A percentile compares a stretch with the other conserved stretches of the same genome.
These are phyloP conservation scores for Anthrax anthrax DNA, from an alignment of 2,888 invertebrate genomes.

Conservation along the genomic window DNA sequence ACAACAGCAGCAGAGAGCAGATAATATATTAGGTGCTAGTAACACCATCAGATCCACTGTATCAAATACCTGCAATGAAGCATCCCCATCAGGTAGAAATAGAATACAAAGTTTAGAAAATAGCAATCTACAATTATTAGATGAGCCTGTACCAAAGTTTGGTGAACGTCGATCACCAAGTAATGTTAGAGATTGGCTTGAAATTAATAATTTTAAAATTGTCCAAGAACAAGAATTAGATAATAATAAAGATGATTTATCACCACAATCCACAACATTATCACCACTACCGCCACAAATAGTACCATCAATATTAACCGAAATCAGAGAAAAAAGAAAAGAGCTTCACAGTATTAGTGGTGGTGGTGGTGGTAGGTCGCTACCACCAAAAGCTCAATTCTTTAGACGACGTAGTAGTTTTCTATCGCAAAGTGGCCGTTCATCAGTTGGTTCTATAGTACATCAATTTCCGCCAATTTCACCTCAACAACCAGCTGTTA, in stretches of 20 bases:
- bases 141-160: slow-evolving; percentile 21
- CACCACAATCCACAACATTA: not conserved
- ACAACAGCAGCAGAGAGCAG: not conserved
- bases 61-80: slow-evolving; percentile 8
- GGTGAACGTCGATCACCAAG: slow-evolving; percentile 31
- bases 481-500: slow-evolving; percentile 3
- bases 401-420: slow-evolving; percentile 27
- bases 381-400: slow-evolving; percentile 14
- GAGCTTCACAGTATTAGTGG: not conserved
- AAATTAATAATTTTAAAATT: slow-evolving; percentile 18
- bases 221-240: not conserved
- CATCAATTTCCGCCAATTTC: slow-evolving; percentile 25
- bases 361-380: not conserved
- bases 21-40: not conserved
- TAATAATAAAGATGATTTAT: not conserved
- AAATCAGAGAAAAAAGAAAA: not conserved
- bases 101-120: not conserved
- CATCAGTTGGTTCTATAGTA: slow-evolving; percentile 28
- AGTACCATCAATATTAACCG: not conserved
- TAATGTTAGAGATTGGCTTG: slow-evolving; percentile 33
- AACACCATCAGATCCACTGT: not conserved
- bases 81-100: slow-evolving; percentile 13
- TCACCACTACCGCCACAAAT: not conserved
- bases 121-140: slow-evolving; percentile 9
- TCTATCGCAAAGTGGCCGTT: slow-evolving; percentile 25